A percentile compares a stretch with the other conserved stretches of the same genome.
phyloP scores from a whole-genome alignment of 2,797 vertebrate genomes.

The Squalus acanthias region DNA sequence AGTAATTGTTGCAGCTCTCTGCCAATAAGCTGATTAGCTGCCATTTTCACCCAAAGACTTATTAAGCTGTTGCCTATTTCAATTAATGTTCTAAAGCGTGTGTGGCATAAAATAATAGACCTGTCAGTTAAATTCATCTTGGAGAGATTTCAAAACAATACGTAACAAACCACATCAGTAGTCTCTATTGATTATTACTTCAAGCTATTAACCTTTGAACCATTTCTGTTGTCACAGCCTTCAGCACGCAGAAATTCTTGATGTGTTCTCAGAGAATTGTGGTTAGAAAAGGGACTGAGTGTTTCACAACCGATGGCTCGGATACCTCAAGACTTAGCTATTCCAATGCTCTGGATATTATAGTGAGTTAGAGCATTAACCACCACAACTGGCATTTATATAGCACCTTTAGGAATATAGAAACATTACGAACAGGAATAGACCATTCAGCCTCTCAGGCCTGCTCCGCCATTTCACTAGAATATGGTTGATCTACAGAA shows the following conservation, averaged over 20 bases:
- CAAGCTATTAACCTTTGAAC: background rate
- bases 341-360: too few relatives aligned
- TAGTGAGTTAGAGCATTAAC: too few relatives aligned
- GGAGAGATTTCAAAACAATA: background rate
- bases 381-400: too few relatives aligned
- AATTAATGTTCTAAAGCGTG: background rate
- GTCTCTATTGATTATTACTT: background rate
- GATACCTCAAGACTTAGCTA: too few relatives aligned
- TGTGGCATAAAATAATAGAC: background rate
- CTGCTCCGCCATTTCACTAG: background rate
- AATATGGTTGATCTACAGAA: background rate
- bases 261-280: background rate
- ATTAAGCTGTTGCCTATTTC: background rate
- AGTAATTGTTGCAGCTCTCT: background rate
- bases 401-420: background rate
- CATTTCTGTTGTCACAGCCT: background rate
- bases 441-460: background rate
- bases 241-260: background rate
- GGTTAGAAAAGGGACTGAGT: background rate
- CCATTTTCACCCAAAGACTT: background rate
- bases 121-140: background rate
- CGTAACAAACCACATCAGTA: too few relatives aligned
- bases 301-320: background rate
- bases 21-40: background rate
- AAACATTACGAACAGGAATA: background rate